Percentiles rank a stretch among this genome's conserved stretches.
Conservation (phyloP, 2,888 invertebrate species). For the Dastarcus helophoroides region DNA sequence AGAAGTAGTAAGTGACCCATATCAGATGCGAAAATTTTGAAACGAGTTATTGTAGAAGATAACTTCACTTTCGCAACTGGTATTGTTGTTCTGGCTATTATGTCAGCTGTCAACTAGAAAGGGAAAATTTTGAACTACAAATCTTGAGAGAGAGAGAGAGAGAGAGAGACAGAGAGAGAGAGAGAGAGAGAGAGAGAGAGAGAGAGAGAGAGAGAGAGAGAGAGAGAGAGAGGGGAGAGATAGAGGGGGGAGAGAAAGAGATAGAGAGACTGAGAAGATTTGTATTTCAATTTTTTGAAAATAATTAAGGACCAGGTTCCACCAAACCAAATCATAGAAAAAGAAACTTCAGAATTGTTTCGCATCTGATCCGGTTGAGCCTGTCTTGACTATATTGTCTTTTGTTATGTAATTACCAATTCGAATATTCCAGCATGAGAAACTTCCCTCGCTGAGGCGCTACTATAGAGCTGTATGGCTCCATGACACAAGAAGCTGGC, state of each 20-base stretch:
- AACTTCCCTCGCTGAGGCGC: slow-evolving; percentile 21
- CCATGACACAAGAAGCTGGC: slow-evolving; percentile 27
- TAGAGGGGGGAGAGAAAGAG: slow-evolving; percentile 7
- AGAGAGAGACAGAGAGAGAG: slow-evolving; percentile 9
- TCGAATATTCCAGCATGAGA: slow-evolving; percentile 22
- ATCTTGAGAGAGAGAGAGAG: slow-evolving; percentile 8
- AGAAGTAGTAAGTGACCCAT: too few relatives aligned
- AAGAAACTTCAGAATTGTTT: too few relatives aligned
- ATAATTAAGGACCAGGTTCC: too few relatives aligned
- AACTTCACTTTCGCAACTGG: too few relatives aligned
- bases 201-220: slow-evolving; percentile 9
- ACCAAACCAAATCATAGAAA: too few relatives aligned
- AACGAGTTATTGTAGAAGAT: too few relatives aligned
- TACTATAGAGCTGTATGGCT: slow-evolving; percentile 23
- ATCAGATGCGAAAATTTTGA: too few relatives aligned
- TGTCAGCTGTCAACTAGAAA: slow-evolving; percentile 6
- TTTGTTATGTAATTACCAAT: slow-evolving; percentile 19
- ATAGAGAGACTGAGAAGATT: background rate
- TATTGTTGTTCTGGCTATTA: too few relatives aligned
- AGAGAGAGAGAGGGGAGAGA: slow-evolving; percentile 9
- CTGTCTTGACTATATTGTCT: too few relatives aligned
- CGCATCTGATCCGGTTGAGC: too few relatives aligned
- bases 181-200: slow-evolving; percentile 9
- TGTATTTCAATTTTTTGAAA: too few relatives aligned
- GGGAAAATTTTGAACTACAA: too few relatives aligned